These are phyloP conservation scores for Bos indicus DNA, from an alignment of 2,113 vertebrate species.

Conservation along the genomic window DNA sequence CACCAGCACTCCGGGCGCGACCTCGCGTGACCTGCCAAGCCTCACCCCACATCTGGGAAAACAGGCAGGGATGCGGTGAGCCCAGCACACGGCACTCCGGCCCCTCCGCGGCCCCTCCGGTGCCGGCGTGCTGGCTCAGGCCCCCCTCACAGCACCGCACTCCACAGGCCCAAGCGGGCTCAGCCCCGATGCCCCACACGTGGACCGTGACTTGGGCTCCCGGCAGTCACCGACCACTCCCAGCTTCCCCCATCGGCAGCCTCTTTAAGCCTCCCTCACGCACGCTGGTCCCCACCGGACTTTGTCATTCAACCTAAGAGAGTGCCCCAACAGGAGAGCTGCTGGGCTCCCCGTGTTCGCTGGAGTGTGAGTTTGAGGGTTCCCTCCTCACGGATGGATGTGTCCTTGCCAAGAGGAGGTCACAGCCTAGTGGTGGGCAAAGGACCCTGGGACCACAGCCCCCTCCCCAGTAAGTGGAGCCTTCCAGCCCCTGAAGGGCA, in stretches of 20 bases:
- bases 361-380: too few species aligned
- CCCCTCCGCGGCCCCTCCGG: fast-evolving
- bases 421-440: background rate
- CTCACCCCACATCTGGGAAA: background rate
- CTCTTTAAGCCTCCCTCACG: background rate
- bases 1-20: fast-evolving
- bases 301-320: background rate
- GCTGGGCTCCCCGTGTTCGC: background rate
- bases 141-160: fast-evolving
- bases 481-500: background rate
- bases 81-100: fast-evolving
- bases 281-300: background rate
- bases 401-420: background rate
- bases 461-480: background rate
- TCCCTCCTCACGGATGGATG: background rate
- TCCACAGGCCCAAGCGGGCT: background rate
- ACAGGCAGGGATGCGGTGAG: background rate
- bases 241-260: background rate
- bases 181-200: fast-evolving
- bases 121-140: background rate
- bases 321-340: fast-evolving
- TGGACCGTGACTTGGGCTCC: background rate
- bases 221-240: background rate
- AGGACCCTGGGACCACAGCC: background rate
- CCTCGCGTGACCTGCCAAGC: background rate